Evolutionary conservation across 2,888 invertebrate species (phyloP).

Genomic region (Drosophila stalkeri): DNA sequence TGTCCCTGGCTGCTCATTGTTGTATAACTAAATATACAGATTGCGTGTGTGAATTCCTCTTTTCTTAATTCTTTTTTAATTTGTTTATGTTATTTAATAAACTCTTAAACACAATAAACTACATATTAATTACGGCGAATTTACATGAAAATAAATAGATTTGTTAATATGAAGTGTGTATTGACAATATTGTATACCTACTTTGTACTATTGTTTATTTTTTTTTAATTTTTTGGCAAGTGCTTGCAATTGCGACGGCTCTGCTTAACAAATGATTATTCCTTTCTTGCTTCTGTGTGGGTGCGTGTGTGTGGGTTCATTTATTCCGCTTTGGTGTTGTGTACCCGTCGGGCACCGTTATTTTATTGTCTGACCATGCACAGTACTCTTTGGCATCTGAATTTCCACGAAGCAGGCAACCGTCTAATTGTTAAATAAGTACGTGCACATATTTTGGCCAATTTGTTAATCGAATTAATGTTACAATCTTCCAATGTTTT

Average conservation of each 20-base stretch:
- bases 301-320: not conserved
- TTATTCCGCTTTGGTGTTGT: conserved; percentile 9
- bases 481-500: conserved; percentile 29
- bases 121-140: conserved; percentile 8
- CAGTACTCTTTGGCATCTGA: not conserved
- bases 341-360: conserved; percentile 19
- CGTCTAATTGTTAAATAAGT: conserved; percentile 4
- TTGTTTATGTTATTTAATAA: not conserved
- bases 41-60: not conserved
- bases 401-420: not conserved
- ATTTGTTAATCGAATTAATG: not conserved
- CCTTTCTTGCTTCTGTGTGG: conserved; percentile 4
- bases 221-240: conserved; percentile 12
- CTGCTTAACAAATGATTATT: conserved; percentile 15
- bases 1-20: conserved; percentile 85
- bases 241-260: not conserved
- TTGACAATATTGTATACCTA: conserved; percentile 4
- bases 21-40: conserved; percentile 36
- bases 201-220: conserved; percentile 3
- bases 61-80: not conserved
- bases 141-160: not conserved
- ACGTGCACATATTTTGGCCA: not conserved
- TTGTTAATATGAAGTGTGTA: not conserved
- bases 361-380: conserved; percentile 23
- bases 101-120: not conserved